phyloP scores from a whole-genome alignment of 2,797 vertebrate genomes.

The Diceros bicornis region DNA sequence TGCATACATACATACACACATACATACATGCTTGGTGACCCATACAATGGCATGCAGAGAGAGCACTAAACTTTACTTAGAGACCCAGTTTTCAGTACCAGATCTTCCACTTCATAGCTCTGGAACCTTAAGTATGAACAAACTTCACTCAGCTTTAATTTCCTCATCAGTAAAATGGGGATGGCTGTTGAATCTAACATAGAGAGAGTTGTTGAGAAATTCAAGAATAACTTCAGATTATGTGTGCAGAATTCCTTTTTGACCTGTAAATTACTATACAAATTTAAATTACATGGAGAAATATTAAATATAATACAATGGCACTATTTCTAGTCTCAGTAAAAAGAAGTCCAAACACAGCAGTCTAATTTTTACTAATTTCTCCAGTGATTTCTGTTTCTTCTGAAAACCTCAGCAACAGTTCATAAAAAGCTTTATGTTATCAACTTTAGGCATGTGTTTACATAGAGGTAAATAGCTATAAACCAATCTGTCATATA shows the following conservation, averaged over 20 bases:
- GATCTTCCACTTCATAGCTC: neutral
- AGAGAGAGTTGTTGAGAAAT: neutral
- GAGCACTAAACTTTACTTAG: neutral
- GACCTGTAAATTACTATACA: neutral
- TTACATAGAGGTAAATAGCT: neutral
- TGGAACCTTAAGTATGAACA: neutral
- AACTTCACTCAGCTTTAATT: neutral
- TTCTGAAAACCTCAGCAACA: conserved; percentile 5
- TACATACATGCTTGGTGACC: neutral
- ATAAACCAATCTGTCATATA: neutral
- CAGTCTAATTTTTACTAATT: neutral
- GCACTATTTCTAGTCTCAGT: neutral
- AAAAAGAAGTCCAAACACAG: neutral
- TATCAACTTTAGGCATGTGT: neutral
- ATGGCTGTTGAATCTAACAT: neutral
- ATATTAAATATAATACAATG: neutral
- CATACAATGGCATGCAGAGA: neutral
- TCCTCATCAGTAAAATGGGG: neutral
- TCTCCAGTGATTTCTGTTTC: neutral
- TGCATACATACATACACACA: neutral
- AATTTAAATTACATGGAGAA: neutral
- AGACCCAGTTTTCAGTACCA: neutral
- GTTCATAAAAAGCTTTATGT: neutral
- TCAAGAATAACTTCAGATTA: neutral
- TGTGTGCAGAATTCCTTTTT: neutral